Conservation (phyloP, 2,113 vertebrate genomes). For the Tragelaphus buxtoni region DNA sequence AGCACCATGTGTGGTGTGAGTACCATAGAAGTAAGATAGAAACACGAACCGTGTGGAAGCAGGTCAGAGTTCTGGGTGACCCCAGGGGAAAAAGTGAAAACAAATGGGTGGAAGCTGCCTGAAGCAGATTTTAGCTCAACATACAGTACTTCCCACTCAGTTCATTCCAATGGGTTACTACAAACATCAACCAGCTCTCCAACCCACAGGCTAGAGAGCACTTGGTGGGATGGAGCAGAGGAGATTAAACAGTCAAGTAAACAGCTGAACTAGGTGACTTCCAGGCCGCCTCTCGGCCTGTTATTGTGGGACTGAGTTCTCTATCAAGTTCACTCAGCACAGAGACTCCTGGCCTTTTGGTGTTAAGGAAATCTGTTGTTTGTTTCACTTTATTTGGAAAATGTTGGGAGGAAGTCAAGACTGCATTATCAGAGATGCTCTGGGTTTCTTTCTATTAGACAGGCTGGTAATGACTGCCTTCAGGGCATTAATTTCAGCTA, state of each 20-base stretch:
- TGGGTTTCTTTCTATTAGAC: background rate
- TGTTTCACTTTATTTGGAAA: conserved; percentile 11
- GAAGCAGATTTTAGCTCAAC: background rate
- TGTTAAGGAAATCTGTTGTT: background rate
- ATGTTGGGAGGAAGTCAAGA: background rate
- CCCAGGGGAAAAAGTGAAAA: background rate
- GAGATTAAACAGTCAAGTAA: background rate
- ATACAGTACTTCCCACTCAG: background rate
- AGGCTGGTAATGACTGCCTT: background rate
- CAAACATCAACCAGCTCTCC: background rate
- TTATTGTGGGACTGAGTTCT: background rate
- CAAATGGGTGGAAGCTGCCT: background rate
- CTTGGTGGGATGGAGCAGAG: background rate
- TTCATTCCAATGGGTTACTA: background rate
- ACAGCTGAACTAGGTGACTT: background rate
- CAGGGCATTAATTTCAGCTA: background rate
- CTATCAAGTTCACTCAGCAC: background rate
- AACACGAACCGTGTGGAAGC: background rate
- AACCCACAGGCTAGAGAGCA: background rate
- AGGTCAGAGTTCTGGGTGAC: background rate
- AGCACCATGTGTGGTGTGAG: background rate
- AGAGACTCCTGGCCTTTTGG: background rate
- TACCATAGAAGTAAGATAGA: rapidly evolving
- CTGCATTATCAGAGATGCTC: background rate
- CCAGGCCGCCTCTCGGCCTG: background rate